Conservation (phyloP, 2,888 invertebrate genomes). For the Euplexia lucipara region DNA sequence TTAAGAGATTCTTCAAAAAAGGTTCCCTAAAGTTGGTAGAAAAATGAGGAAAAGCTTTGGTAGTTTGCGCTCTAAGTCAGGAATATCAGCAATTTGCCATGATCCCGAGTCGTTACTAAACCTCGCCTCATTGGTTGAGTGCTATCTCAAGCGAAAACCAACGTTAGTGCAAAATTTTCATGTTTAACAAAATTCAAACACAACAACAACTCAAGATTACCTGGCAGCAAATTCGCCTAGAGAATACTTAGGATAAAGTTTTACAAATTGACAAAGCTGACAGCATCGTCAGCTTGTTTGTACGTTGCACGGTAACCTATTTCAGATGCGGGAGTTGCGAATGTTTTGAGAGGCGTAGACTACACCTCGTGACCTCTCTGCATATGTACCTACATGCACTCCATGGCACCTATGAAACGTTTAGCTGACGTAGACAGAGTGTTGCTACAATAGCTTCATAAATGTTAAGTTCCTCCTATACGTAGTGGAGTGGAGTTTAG, state of each 20-base stretch:
- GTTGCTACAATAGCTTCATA: slow-evolving; percentile 17
- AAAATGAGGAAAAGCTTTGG: slow-evolving; percentile 19
- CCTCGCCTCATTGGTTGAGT: slow-evolving; percentile 22
- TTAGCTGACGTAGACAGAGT: slow-evolving; percentile 22
- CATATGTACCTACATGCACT: slow-evolving; percentile 13
- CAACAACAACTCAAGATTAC: slow-evolving; percentile 1
- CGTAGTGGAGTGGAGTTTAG: not conserved
- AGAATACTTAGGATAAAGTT: slow-evolving; percentile 4
- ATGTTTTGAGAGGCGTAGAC: slow-evolving; percentile 38
- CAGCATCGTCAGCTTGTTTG: slow-evolving; percentile 17
- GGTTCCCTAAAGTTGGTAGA: not conserved
- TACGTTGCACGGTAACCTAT: slow-evolving; percentile 35
- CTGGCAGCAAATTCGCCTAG: not conserved
- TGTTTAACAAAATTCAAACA: slow-evolving; percentile 17
- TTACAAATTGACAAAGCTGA: slow-evolving; percentile 9
- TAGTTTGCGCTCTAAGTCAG: slow-evolving; percentile 21
- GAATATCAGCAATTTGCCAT: slow-evolving; percentile 22
- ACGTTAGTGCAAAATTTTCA: not conserved
- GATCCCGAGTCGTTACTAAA: slow-evolving; percentile 5
- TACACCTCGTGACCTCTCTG: slow-evolving; percentile 51
- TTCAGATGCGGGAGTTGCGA: slow-evolving; percentile 33
- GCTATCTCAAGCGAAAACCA: slow-evolving; percentile 18
- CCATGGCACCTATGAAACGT: slow-evolving; percentile 9
- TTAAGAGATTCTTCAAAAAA: slow-evolving; percentile 23
- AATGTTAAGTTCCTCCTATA: slow-evolving; percentile 9